These are phyloP conservation scores for Sphyrna mokarran DNA, from an alignment of 2,113 vertebrate genomes.

Conservation along the genomic window DNA sequence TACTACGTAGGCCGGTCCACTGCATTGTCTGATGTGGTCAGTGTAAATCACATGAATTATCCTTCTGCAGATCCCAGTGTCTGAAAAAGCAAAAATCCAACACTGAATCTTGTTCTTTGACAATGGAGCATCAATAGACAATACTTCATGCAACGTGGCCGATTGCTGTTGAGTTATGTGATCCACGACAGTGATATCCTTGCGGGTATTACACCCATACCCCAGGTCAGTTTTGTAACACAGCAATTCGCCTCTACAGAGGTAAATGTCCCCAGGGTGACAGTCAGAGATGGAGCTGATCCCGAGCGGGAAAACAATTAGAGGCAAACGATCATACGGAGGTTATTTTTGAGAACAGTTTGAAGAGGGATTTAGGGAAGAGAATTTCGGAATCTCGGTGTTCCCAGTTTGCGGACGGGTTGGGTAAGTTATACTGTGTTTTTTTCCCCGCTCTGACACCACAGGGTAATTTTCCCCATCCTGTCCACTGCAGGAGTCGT, in stretches of 20 bases:
- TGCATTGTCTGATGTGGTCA: constrained; percentile 87
- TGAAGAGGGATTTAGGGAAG: background rate
- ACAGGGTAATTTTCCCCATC: too few species aligned
- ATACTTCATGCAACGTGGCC: background rate
- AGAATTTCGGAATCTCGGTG: background rate
- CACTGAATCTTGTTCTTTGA: background rate
- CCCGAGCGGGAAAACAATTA: background rate
- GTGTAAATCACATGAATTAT: constrained; percentile 83
- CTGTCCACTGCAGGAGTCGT: too few species aligned
- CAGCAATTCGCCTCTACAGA: background rate
- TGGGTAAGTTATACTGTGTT: background rate
- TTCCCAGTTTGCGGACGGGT: background rate
- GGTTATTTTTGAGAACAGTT: background rate
- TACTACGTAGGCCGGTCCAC: constrained; percentile 91
- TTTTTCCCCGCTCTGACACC: background rate
- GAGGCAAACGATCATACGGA: background rate
- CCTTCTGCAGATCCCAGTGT: constrained; percentile 74
- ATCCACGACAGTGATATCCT: background rate
- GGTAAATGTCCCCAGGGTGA: background rate
- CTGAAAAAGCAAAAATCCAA: constrained; percentile 51
- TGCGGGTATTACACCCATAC: background rate
- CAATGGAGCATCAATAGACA: background rate
- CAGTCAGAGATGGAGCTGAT: background rate
- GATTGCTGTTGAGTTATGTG: background rate
- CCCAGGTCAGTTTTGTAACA: background rate